Evolutionary conservation across 37 sponge, comb jelly and placozoan genomes (phyloP).

Genomic region (Halisarca cf. caerulea): DNA sequence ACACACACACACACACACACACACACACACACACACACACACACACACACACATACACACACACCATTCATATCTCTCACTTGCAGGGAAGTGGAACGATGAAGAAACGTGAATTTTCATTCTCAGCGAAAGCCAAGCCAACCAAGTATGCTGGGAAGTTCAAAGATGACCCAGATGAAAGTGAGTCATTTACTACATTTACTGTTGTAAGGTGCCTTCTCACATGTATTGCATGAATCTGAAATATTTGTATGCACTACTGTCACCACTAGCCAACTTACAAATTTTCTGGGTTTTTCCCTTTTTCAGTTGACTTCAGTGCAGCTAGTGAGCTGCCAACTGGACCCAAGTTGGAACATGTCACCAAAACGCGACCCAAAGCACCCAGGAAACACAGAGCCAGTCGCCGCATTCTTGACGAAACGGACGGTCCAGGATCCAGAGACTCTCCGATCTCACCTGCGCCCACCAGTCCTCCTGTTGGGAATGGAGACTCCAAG

Average conservation of each 20-base stretch:
- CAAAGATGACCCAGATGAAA: background rate
- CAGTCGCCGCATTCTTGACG: background rate
- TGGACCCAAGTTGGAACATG: slow-evolving; percentile 61
- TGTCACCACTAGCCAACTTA: too few relatives aligned
- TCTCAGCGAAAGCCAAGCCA: slow-evolving; percentile 8
- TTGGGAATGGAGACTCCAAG: background rate
- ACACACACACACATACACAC: background rate
- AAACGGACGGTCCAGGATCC: background rate
- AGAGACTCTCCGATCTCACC: background rate
- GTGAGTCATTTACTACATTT: too few relatives aligned
- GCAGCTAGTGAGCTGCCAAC: background rate
- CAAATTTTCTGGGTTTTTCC: too few relatives aligned
- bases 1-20: background rate
- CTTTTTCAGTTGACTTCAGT: slow-evolving; percentile 13
- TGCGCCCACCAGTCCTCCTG: background rate
- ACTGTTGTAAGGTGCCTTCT: too few relatives aligned
- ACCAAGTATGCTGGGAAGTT: slow-evolving; percentile 1
- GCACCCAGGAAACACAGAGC: slow-evolving; percentile 34
- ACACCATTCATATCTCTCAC: background rate
- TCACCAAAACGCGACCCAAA: slow-evolving; percentile 63
- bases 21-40: too few relatives aligned
- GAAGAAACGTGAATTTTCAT: slow-evolving; percentile 21
- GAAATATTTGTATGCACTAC: too few relatives aligned
- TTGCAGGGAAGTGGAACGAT: background rate
- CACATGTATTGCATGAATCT: too few relatives aligned